Conservation (phyloP, 2,113 vertebrate genomes). For the Eptesicus fuscus region DNA sequence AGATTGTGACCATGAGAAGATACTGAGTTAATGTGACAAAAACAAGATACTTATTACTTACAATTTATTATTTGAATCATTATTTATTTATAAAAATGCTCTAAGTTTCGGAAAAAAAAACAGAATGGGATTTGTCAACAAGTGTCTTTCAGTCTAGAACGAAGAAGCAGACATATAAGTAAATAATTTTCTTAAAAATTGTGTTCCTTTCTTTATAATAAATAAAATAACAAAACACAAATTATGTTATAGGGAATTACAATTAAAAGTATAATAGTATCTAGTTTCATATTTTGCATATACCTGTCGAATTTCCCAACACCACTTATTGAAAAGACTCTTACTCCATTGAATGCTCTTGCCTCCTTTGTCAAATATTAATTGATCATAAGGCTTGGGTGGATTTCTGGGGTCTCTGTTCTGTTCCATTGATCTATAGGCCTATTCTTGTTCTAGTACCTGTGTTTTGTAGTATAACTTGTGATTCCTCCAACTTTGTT, state of each 20-base stretch:
- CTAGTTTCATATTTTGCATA: too few species aligned
- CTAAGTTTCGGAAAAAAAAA: not conserved
- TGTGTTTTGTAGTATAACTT: too few species aligned
- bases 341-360: too few species aligned
- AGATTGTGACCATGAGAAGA: not conserved
- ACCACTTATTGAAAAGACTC: too few species aligned
- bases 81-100: not conserved
- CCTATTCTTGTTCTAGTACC: too few species aligned
- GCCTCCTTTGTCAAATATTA: too few species aligned
- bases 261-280: not conserved
- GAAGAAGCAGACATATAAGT: not conserved
- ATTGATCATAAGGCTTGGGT: too few species aligned
- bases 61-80: not conserved
- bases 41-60: not conserved
- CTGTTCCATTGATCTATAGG: too few species aligned
- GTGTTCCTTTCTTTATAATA: not conserved
- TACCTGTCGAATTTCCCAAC: too few species aligned
- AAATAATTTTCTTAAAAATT: not conserved
- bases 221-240: not conserved
- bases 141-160: not conserved
- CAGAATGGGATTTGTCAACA: not conserved
- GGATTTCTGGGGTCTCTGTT: too few species aligned
- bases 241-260: not conserved
- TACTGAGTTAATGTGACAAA: not conserved
- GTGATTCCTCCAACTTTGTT: too few species aligned